These are phyloP conservation scores for Ormyrus thymus DNA, from an alignment of 2,888 invertebrate genomes.

Conservation along the genomic window DNA sequence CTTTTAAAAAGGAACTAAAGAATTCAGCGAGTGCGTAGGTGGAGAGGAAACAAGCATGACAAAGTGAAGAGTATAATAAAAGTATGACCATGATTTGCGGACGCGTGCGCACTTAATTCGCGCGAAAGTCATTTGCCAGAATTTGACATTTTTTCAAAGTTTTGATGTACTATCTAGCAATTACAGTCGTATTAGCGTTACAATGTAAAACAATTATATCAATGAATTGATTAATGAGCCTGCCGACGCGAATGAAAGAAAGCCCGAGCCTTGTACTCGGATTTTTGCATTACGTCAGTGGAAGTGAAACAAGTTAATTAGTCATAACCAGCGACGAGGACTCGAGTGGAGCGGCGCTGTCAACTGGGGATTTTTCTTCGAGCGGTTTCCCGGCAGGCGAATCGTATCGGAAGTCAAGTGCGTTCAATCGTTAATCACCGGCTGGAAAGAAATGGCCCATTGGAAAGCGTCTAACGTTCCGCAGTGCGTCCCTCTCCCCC, in stretches of 20 bases:
- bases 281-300: too few species aligned
- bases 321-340: too few species aligned
- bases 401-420: conserved; percentile 73
- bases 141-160: too few species aligned
- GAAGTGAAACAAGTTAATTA: too few species aligned
- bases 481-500: too few species aligned
- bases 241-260: too few species aligned
- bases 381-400: conserved; percentile 9
- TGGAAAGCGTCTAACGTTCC: conserved; percentile 60
- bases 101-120: too few species aligned
- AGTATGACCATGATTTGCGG: conserved; percentile 54
- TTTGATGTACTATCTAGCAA: too few species aligned
- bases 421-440: conserved; percentile 74
- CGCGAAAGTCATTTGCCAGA: too few species aligned
- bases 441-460: conserved; percentile 67
- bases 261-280: conserved; percentile 38
- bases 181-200: too few species aligned
- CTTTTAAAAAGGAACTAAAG: conserved; percentile 55
- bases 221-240: too few species aligned
- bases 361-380: background rate
- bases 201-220: too few species aligned
- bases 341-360: background rate
- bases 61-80: conserved; percentile 57
- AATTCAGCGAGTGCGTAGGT: conserved; percentile 27
- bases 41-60: conserved; percentile 39